Base-by-base conservation (phyloP, 1,140 invertebrate genomes). In the Macrobrachium rosenbergii region DNA sequence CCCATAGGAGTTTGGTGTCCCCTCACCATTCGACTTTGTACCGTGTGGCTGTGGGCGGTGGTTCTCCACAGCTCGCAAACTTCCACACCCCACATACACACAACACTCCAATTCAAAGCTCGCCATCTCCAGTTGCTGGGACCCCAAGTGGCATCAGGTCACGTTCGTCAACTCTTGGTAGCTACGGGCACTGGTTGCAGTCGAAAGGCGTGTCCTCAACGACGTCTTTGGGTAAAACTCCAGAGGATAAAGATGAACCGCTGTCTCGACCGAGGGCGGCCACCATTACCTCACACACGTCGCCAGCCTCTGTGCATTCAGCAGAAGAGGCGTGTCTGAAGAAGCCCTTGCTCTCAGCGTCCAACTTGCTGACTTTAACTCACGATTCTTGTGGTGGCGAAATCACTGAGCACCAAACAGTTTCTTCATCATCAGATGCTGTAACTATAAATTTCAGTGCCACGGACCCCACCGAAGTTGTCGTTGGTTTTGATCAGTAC, bases 81-180 rank as follows among this genome's bases (percentile, higher is more conserved):
- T 23, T 82, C 1, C 80, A 88, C 73, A 82, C 80, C 8, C 80
- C 80, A 8, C 73, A 63, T 43, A 19, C 86, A 58, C 78, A 82
- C 52, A 82, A 23, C 60, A 60, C 85, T 11, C 81, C 81, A 0
- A 28, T 73, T n/a, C 21, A 12, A 0, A 52, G 12, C 11, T 76
- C 77, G 2, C 19, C 58, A 12, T 81, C 84, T 3, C 85, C 85
- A 16, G n/a, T 86, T 37, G 64, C 64, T 14, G 83, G 62, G 16
- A 86, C 77, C n/a, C 77, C 83, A 17, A 79, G 72, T 12, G 79
- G 72, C 17, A 23, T 76, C 28, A 69, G 85, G 58, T 87, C 85
- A 19, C 67, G 67, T 7, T 76, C 85, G 14, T 87, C 85, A 12
- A 87, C 85, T 52, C 16, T 87, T 16, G 67, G 78, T 37, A 87